Conservation (phyloP, 2,888 invertebrate genomes). For the Calameuta filiformis region DNA sequence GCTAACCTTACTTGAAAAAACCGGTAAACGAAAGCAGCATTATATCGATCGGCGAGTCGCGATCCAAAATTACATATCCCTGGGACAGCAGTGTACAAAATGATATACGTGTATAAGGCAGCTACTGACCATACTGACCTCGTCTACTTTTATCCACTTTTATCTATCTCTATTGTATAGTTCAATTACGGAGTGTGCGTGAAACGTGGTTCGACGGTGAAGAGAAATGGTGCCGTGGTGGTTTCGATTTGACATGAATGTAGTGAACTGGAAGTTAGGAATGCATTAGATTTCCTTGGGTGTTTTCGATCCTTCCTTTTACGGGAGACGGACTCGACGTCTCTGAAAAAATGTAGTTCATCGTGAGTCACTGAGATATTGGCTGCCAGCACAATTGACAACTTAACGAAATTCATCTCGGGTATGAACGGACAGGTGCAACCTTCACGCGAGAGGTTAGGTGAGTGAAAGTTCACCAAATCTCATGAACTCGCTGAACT, state of each 20-base stretch:
- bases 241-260: slow-evolving; percentile 6
- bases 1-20: neutral
- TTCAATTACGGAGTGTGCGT: neutral
- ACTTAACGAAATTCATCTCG: slow-evolving; percentile 10
- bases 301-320: neutral
- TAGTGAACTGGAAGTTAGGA: neutral
- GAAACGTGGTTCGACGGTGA: neutral
- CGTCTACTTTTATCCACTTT: neutral
- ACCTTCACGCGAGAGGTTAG: slow-evolving; percentile 60
- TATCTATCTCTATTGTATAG: neutral
- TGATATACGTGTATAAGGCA: neutral
- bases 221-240: slow-evolving; percentile 1
- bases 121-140: neutral
- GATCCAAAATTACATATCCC: neutral
- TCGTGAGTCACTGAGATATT: neutral
- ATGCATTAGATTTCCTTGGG: neutral
- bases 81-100: neutral
- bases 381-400: neutral
- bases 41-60: neutral
- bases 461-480: slow-evolving; percentile 37
- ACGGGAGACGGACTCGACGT: neutral
- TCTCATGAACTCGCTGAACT: neutral
- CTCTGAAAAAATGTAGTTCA: slow-evolving; percentile 1
- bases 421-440: slow-evolving; percentile 61
- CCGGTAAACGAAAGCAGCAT: neutral